phyloP scores from a whole-genome alignment of 2,797 vertebrate species.

The Malurus leucopterus region DNA sequence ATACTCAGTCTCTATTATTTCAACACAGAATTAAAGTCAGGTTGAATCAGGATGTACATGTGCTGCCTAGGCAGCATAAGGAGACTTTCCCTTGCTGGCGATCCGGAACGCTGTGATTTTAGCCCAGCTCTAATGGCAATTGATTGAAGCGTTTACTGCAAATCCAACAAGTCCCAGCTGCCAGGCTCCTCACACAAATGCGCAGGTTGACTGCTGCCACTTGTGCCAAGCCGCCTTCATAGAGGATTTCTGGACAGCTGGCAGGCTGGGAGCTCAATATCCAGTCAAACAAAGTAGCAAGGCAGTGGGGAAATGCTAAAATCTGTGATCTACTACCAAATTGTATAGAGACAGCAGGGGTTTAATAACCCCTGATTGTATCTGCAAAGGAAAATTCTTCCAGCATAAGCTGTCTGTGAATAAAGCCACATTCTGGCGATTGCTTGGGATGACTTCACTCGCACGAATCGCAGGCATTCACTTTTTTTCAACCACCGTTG shows the following conservation, averaged over 20 bases:
- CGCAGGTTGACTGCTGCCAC: background rate
- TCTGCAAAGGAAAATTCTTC: background rate
- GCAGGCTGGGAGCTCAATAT: background rate
- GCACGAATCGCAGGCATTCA: fast-evolving
- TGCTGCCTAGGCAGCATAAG: background rate
- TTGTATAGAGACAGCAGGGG: background rate
- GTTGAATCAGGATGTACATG: background rate
- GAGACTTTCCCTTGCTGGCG: background rate
- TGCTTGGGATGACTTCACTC: background rate
- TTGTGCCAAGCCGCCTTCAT: fast-evolving
- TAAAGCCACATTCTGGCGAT: background rate
- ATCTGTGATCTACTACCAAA: conserved; percentile 13
- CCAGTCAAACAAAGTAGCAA: background rate
- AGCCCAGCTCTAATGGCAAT: background rate
- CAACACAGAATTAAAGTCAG: background rate
- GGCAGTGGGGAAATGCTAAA: background rate
- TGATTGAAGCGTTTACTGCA: background rate
- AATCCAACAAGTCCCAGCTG: background rate
- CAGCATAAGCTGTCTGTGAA: background rate
- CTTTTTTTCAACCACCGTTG: background rate
- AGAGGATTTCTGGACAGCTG: background rate
- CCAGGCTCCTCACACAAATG: background rate
- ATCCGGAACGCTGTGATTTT: background rate
- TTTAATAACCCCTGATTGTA: background rate
- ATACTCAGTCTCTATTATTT: background rate